Conservation (phyloP, 2,888 invertebrate genomes). For the Ormyrus thymus region DNA sequence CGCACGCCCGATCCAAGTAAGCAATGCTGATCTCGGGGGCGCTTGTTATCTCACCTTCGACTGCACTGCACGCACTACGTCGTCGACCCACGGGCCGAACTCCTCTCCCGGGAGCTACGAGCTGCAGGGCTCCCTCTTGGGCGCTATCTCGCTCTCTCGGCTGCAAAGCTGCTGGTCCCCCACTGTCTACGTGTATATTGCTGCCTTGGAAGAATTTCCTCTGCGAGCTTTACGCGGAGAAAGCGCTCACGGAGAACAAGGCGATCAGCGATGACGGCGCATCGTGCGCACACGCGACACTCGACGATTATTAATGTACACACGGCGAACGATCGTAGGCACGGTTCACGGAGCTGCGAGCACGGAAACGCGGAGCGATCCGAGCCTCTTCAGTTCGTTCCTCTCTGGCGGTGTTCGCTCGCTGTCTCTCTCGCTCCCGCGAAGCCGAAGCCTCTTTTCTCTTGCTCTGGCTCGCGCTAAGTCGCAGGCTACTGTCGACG, state of each 20-base stretch:
- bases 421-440: slow-evolving; percentile 19
- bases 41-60: too few species aligned
- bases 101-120: background rate
- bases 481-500: slow-evolving; percentile 26
- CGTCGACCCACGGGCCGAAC: slow-evolving; percentile 1
- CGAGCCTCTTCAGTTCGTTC: slow-evolving; percentile 51
- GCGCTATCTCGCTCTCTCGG: background rate
- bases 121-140: background rate
- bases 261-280: background rate
- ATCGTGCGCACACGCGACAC: background rate
- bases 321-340: slow-evolving; percentile 4
- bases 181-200: too few species aligned
- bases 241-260: background rate
- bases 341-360: slow-evolving; percentile 7
- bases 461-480: background rate
- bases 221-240: background rate
- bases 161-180: background rate
- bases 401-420: slow-evolving; percentile 33
- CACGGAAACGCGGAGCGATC: slow-evolving; percentile 41
- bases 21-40: too few species aligned
- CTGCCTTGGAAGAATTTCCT: too few species aligned
- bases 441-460: background rate
- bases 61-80: background rate
- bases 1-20: background rate
- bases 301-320: background rate